Conservation (phyloP, 2,113 vertebrate genomes). For the Prionailurus viverrinus region DNA sequence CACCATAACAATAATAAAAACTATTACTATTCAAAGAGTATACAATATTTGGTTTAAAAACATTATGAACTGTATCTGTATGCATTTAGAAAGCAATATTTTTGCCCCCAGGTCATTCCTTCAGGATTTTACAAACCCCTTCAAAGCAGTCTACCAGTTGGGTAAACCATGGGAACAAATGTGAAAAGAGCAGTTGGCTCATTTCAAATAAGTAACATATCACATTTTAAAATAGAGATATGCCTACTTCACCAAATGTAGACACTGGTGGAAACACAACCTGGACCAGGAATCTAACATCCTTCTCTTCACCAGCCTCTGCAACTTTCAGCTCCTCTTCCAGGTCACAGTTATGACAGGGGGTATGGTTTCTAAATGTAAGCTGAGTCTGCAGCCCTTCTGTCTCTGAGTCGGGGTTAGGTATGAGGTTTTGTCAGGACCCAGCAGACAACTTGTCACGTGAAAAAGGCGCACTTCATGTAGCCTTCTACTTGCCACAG, state of each 20-base stretch:
- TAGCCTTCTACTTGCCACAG: slow-evolving; percentile 15
- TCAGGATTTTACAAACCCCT: neutral
- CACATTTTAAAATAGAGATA: neutral
- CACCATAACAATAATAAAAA: neutral
- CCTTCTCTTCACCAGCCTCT: neutral
- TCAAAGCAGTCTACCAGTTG: neutral
- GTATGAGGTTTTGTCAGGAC: neutral
- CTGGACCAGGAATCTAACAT: neutral
- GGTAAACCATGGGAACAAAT: neutral
- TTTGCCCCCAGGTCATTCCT: neutral
- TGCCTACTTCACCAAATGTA: neutral
- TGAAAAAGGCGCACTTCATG: slow-evolving; percentile 21
- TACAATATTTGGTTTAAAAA: neutral
- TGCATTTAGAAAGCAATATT: neutral
- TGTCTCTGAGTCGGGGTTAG: neutral
- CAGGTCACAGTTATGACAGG: neutral
- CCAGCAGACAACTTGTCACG: neutral
- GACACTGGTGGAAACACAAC: neutral
- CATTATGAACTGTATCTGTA: neutral
- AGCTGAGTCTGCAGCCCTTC: neutral
- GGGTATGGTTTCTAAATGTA: neutral
- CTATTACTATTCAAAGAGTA: neutral
- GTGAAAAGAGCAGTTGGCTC: neutral
- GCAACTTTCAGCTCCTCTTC: neutral
- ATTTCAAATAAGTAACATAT: neutral